phyloP scores from a whole-genome alignment of 2,888 invertebrate species.

The Nephrotoma appendiculata region DNA sequence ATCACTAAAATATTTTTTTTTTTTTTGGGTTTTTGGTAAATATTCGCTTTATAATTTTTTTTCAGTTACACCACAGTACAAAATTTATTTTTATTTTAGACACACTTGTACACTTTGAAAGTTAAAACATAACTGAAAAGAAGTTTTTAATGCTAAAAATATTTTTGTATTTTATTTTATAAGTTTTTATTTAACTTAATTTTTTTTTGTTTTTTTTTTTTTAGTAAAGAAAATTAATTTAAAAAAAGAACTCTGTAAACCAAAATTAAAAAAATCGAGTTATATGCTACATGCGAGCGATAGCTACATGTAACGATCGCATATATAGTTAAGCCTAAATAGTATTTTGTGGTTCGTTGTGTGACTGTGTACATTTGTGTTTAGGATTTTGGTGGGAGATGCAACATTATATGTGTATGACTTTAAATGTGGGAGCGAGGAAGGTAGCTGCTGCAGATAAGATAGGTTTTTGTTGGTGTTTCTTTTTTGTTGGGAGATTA shows the following conservation, averaged over 20 bases:
- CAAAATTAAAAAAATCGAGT: background rate
- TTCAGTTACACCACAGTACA: background rate
- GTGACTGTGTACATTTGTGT: background rate
- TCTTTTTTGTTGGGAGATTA: background rate
- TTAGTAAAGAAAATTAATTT: background rate
- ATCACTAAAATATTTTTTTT: background rate
- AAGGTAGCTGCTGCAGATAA: background rate
- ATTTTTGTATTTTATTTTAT: background rate
- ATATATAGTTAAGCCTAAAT: background rate
- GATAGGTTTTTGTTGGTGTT: background rate
- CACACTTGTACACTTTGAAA: background rate
- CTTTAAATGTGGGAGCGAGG: background rate
- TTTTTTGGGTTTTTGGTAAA: background rate
- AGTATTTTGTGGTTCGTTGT: background rate
- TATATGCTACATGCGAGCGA: background rate
- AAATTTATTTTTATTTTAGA: background rate
- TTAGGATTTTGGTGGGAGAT: background rate
- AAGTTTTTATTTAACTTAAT: background rate
- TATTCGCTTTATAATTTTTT: background rate
- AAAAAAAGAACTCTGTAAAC: background rate
- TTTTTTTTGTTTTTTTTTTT: background rate
- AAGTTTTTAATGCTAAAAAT: background rate
- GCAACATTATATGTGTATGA: background rate
- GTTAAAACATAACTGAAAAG: background rate
- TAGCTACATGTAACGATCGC: background rate